Percentiles rank a stretch among this genome's conserved stretches.
Conservation (phyloP, 2,888 invertebrate species). For the Drosophila stalkeri region DNA sequence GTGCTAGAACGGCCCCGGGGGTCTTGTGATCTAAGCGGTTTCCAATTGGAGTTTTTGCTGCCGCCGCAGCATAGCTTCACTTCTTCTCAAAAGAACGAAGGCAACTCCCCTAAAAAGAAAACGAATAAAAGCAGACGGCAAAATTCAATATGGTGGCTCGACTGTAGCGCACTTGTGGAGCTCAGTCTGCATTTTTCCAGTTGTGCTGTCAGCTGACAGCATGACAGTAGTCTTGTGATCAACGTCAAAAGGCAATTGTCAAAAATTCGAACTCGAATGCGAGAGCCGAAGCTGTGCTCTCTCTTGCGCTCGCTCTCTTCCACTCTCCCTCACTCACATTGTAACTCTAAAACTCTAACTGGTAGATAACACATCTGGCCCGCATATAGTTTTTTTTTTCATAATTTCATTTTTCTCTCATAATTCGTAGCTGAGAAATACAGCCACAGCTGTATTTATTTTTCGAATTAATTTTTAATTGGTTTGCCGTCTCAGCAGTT, state of each 20-base stretch:
- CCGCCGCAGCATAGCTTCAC: neutral
- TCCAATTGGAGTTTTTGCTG: neutral
- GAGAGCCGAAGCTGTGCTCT: slow-evolving; percentile 40
- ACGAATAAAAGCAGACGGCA: slow-evolving; percentile 7
- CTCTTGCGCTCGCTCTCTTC: slow-evolving; percentile 11
- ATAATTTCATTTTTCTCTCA: slow-evolving; percentile 1
- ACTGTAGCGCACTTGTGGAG: slow-evolving; percentile 30
- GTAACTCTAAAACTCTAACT: slow-evolving; percentile 15
- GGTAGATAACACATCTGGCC: slow-evolving; percentile 50
- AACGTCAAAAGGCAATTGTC: slow-evolving; percentile 78
- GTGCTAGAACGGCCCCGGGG: slow-evolving; percentile 21
- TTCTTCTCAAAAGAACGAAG: neutral
- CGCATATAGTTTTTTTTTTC: slow-evolving; percentile 41
- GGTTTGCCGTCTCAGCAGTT: slow-evolving; percentile 4
- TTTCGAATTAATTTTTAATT: slow-evolving; percentile 16
- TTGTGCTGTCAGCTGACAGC: slow-evolving; percentile 77
- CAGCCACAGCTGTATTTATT: slow-evolving; percentile 25
- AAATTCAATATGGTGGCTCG: slow-evolving; percentile 65
- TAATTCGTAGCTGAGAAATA: slow-evolving; percentile 24
- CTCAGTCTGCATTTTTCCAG: slow-evolving; percentile 52
- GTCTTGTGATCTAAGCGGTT: slow-evolving; percentile 67
- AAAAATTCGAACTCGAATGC: slow-evolving; percentile 76
- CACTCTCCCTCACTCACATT: slow-evolving; percentile 12
- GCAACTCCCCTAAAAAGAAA: slow-evolving; percentile 7
- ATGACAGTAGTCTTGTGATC: slow-evolving; percentile 81